Base-by-base conservation (phyloP, 1,140 invertebrate species). In the Nautilus pompilius region DNA sequence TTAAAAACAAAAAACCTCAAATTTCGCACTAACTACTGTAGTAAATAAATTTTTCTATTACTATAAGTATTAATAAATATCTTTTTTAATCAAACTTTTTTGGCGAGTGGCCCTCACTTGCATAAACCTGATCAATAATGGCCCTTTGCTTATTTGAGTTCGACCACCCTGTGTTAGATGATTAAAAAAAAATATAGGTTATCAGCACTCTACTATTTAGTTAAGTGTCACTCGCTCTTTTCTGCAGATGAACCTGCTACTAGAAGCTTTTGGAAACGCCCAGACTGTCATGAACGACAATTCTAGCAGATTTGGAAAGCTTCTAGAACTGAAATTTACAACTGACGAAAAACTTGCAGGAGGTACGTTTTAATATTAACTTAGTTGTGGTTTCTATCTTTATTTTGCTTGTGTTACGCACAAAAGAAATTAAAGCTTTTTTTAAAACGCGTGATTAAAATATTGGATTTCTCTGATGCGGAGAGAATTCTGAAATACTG, bases 261-360 rank as follows among this genome's bases (percentile, higher is more conserved):
- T 99, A 92, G 96, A 99, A 85, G 90, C 77, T 17, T 97, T 98
- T 84, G 95, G 95, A 26, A 98, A 97, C 85, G 94, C 95, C 0
- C 95, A 96, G 84, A 97, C 95, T 26, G 90, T 92, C 3, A 93
- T 96, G 75, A 98, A 98, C 76, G 95, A 96, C 77, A 98, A 98
- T 82, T 96, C 93, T 49, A 95, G 92, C 86, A 87, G 95, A 69
- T 97, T 97, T 84, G 95, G 94, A 32, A 98, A 98, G 84, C 97
- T 96, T 80, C 94, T 98, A 72, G 93, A 79, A 51, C 51, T 81
- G n/a, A 65, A 63, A 24, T 80, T 80, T 56, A 91, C 90, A 72
- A 88, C 89, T 61, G 83, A 86, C 64, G 91, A 90, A 75, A 94
- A 97, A 83, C 94, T 95, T 0, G 88, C 95, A 33, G 95, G 95